These are phyloP conservation scores for Pocillopora grandis DNA, from an alignment of 92 coral and sea anemone genomes.

Conservation along the genomic window DNA sequence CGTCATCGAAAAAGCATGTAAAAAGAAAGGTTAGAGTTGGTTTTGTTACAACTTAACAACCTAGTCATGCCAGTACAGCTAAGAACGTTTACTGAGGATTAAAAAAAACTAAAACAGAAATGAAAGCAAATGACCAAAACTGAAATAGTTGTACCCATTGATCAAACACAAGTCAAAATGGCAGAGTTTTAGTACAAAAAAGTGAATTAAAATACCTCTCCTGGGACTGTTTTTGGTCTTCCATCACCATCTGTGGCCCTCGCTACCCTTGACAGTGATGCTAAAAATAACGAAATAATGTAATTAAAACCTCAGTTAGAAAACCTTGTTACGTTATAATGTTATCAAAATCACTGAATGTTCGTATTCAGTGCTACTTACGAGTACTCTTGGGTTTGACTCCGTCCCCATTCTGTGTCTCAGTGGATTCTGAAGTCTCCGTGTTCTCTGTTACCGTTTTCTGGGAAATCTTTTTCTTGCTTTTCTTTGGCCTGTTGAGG, in stretches of 20 bases:
- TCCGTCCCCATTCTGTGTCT: constrained; percentile 5
- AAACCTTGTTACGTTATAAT: not conserved
- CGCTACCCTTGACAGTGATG: constrained; percentile 53
- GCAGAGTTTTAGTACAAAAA: too few species aligned
- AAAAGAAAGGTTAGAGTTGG: too few species aligned
- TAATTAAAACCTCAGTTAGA: not conserved
- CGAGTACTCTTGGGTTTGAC: constrained; percentile 53
- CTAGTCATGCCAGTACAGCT: too few species aligned
- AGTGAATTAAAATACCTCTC: constrained; percentile 28
- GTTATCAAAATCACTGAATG: not conserved
- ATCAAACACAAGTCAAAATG: too few species aligned
- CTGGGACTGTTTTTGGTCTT: constrained; percentile 88
- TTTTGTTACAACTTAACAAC: too few species aligned
- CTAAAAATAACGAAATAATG: constrained; percentile 20
- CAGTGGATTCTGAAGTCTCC: constrained; percentile 3
- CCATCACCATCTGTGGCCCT: constrained; percentile 68
- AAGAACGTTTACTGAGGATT: too few species aligned
- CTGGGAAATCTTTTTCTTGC: constrained; percentile 47
- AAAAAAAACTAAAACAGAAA: not conserved
- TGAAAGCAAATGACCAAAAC: not conserved
- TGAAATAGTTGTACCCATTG: not conserved
- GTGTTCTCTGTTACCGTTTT: constrained; percentile 6
- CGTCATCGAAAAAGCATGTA: too few species aligned
- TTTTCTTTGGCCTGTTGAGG: constrained; percentile 46
- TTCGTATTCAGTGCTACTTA: not conserved